Evolutionary conservation across 2,113 vertebrate genomes (phyloP).

Genomic region (Garra rufa): DNA sequence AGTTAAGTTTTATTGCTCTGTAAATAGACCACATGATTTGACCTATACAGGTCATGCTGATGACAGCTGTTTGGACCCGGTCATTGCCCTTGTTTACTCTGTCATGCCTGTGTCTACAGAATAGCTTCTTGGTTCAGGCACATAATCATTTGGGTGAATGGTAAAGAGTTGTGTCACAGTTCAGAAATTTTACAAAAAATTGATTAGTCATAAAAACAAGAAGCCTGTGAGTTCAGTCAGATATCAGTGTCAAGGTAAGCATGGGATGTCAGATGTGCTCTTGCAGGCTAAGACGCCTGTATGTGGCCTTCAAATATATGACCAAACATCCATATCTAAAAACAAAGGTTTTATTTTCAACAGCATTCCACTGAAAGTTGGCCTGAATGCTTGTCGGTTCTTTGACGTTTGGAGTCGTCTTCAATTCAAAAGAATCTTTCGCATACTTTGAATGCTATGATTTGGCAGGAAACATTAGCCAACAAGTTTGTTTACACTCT

Average conservation of each 20-base stretch:
- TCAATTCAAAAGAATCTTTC: conserved; percentile 19
- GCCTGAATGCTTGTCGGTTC: conserved; percentile 4
- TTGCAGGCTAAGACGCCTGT: conserved; percentile 14
- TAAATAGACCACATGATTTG: conserved; percentile 24
- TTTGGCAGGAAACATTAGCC: conserved; percentile 17
- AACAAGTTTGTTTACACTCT: conserved; percentile 15
- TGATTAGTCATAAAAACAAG: neutral
- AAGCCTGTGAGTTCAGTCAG: neutral
- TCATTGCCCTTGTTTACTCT: conserved; percentile 30
- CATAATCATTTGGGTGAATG: conserved; percentile 15
- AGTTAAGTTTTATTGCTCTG: conserved; percentile 16
- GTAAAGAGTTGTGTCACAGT: neutral
- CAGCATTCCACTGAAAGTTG: conserved; percentile 7
- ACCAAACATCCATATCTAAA: neutral
- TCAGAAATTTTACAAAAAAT: neutral
- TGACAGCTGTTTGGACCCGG: conserved; percentile 15
- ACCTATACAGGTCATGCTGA: conserved; percentile 9
- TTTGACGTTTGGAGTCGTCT: neutral
- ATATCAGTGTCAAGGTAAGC: neutral
- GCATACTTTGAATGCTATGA: conserved; percentile 14
- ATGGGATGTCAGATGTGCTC: conserved; percentile 10
- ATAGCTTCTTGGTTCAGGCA: conserved; percentile 15
- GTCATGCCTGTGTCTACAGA: conserved; percentile 18
- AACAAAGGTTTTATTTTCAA: neutral
- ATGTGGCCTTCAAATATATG: conserved; percentile 7